These are phyloP conservation scores for Noctilio leporinus DNA, from an alignment of 2,113 vertebrate species.

Conservation along the genomic window DNA sequence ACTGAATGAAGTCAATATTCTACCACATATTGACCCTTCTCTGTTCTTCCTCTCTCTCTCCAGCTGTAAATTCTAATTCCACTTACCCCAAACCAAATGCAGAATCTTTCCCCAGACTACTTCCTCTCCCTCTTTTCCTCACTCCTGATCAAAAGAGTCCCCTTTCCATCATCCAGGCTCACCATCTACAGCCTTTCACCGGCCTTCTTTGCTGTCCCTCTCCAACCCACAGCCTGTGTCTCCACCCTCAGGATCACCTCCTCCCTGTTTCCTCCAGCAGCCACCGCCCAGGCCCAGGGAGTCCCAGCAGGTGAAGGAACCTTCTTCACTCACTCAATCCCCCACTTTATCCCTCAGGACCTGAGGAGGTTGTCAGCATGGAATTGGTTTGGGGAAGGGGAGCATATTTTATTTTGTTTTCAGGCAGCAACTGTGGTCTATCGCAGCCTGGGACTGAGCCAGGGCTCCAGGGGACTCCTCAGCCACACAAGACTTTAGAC, in stretches of 20 bases:
- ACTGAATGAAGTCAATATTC: neutral
- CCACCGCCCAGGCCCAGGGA: too few relatives aligned
- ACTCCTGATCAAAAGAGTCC: rapidly evolving
- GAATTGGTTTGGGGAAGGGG: too few relatives aligned
- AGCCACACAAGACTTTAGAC: neutral
- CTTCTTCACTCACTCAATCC: neutral
- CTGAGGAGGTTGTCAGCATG: neutral
- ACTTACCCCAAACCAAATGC: neutral
- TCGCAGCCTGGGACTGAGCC: neutral
- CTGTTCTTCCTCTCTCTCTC: neutral
- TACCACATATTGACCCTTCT: rapidly evolving
- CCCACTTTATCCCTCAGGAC: rapidly evolving
- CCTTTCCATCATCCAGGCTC: neutral
- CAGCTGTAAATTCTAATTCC: neutral
- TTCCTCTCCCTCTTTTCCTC: neutral
- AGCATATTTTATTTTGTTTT: neutral
- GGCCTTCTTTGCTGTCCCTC: neutral
- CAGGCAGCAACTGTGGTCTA: neutral
- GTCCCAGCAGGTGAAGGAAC: too few relatives aligned
- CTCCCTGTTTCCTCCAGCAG: neutral
- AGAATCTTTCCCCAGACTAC: neutral
- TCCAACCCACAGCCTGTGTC: neutral
- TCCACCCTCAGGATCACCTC: neutral
- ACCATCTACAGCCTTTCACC: neutral
- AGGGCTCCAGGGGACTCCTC: neutral